Evolutionary conservation across 2,797 vertebrate species (phyloP).

Genomic region (Anguilla obscura): DNA sequence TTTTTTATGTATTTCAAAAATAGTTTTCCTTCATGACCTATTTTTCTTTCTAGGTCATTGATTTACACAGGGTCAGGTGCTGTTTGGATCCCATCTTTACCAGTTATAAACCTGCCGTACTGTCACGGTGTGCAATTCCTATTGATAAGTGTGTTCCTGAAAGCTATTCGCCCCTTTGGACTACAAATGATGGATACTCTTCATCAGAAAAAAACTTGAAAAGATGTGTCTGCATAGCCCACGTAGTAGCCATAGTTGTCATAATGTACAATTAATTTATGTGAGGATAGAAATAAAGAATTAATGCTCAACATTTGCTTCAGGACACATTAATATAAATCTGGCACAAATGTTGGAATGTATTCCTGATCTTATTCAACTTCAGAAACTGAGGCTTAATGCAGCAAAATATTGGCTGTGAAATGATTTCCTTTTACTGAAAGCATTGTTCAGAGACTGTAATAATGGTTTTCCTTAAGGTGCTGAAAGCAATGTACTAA

Average conservation of each 20-base stretch:
- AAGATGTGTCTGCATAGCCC: not conserved
- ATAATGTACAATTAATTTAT: not conserved
- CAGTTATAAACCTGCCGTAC: not conserved
- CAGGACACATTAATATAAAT: not conserved
- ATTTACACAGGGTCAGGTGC: not conserved
- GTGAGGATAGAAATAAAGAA: conserved; percentile 6
- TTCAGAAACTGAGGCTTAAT: not conserved
- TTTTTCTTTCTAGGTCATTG: not conserved
- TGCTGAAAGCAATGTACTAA: not conserved
- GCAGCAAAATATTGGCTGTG: not conserved
- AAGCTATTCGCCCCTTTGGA: not conserved
- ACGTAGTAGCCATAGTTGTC: not conserved
- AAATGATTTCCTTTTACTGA: not conserved
- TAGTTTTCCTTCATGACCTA: not conserved
- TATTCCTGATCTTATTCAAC: not conserved
- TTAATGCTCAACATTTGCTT: not conserved
- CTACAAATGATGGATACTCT: not conserved
- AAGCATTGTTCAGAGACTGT: not conserved
- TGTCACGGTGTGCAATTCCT: not conserved
- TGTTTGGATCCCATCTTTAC: not conserved
- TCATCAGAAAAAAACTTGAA: not conserved
- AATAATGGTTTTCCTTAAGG: not conserved
- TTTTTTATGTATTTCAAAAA: not conserved
- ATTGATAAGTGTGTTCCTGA: not conserved
- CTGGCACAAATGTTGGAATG: not conserved